These are phyloP conservation scores for Brachypalpus laphriformis DNA, from an alignment of 2,888 invertebrate genomes.

Conservation along the genomic window DNA sequence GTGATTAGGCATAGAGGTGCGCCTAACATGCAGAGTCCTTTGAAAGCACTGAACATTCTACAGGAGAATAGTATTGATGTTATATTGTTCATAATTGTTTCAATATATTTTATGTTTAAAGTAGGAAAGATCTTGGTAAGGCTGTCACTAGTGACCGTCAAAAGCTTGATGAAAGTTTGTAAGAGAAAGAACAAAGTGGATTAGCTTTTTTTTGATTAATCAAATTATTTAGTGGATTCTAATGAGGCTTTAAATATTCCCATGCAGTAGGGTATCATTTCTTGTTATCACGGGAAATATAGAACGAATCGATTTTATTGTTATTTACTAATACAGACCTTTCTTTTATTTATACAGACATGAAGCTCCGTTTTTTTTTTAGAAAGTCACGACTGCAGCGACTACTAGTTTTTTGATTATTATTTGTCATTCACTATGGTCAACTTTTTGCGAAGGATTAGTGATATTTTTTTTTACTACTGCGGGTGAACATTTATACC, in stretches of 20 bases:
- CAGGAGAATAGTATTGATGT: conserved; percentile 83
- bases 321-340: no score
- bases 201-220: not conserved
- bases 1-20: conserved; percentile 84
- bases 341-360: no score
- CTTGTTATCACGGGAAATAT: no score
- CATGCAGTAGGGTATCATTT: no score
- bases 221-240: not conserved
- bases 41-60: conserved; percentile 82
- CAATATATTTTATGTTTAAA: conserved; percentile 10
- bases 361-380: no score
- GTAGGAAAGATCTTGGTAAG: conserved; percentile 14
- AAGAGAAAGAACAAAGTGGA: not conserved
- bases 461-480: no score
- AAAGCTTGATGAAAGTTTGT: not conserved
- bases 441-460: no score
- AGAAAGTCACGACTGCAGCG: no score
- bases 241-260: not conserved
- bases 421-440: no score
- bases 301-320: no score
- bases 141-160: not conserved
- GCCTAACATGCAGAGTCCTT: conserved; percentile 83
- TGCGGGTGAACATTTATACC: no score
- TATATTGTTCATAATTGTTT: conserved; percentile 14
- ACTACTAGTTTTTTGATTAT: no score